These are phyloP conservation scores for Eupsilia transversa DNA, from an alignment of 2,888 invertebrate species.

Conservation along the genomic window DNA sequence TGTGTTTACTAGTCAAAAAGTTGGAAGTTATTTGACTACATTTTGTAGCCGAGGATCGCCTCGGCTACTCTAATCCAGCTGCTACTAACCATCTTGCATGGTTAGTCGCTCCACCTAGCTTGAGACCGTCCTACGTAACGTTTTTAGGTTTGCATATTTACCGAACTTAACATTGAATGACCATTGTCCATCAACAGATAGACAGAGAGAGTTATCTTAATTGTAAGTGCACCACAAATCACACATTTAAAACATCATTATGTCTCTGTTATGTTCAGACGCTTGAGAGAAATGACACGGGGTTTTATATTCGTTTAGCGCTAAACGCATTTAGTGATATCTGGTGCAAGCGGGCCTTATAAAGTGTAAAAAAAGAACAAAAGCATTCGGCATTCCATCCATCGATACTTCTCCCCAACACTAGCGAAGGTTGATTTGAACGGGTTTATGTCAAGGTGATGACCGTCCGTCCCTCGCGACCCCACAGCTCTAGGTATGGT, in stretches of 20 bases:
- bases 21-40: no score
- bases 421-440: slow-evolving; percentile 61
- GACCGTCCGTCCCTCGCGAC: slow-evolving; percentile 56
- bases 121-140: not conserved
- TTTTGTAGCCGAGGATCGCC: no score
- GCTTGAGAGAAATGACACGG: not conserved
- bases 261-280: not conserved
- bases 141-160: not conserved
- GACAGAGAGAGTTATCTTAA: not conserved
- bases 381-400: slow-evolving; percentile 14
- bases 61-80: not conserved
- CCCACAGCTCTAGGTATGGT: slow-evolving; percentile 37
- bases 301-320: no score
- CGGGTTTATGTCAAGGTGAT: slow-evolving; percentile 67
- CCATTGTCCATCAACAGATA: not conserved
- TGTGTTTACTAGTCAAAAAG: not conserved
- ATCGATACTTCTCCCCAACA: slow-evolving; percentile 52
- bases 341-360: no score
- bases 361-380: no score
- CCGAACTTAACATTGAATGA: not conserved
- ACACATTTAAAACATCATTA: not conserved
- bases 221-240: not conserved
- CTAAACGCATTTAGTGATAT: no score
- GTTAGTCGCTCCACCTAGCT: not conserved
- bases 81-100: not conserved